Conservation (phyloP, 2,888 invertebrate species). For the Noctua pronuba region DNA sequence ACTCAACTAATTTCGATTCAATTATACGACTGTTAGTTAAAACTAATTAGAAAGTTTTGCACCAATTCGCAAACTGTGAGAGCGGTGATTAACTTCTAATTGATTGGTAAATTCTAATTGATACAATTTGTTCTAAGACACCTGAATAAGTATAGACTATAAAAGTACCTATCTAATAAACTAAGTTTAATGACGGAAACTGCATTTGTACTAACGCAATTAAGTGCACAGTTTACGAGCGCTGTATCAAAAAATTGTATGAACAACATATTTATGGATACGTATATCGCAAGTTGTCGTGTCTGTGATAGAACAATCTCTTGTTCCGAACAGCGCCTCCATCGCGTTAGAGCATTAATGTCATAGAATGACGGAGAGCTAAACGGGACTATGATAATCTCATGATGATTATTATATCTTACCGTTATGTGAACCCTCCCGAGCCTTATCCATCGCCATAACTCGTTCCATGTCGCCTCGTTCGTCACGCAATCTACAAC, state of each 20-base stretch:
- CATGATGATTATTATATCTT: constrained; percentile 77
- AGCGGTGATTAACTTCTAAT: constrained; percentile 27
- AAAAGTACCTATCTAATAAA: not conserved
- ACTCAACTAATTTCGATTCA: constrained; percentile 18
- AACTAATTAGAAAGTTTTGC: constrained; percentile 55
- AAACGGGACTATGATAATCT: constrained; percentile 58
- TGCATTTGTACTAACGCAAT: constrained; percentile 1
- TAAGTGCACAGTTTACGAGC: not conserved
- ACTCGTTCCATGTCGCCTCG: constrained; percentile 96
- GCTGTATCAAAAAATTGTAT: not conserved
- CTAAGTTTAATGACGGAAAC: not conserved
- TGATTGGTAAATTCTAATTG: constrained; percentile 41
- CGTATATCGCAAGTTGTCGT: constrained; percentile 13
- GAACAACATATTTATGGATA: not conserved
- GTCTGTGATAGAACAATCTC: constrained; percentile 27
- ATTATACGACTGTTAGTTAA: constrained; percentile 32
- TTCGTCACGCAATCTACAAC: constrained; percentile 96
- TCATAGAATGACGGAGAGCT: constrained; percentile 46
- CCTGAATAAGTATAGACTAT: not conserved
- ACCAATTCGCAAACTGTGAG: constrained; percentile 12
- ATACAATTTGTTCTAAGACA: constrained; percentile 15
- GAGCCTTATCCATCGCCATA: constrained; percentile 95
- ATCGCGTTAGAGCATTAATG: constrained; percentile 34
- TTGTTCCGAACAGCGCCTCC: constrained; percentile 9
- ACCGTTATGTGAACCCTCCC: constrained; percentile 97